phyloP scores from a whole-genome alignment of 2,888 invertebrate genomes.

The Amorpha juglandis region DNA sequence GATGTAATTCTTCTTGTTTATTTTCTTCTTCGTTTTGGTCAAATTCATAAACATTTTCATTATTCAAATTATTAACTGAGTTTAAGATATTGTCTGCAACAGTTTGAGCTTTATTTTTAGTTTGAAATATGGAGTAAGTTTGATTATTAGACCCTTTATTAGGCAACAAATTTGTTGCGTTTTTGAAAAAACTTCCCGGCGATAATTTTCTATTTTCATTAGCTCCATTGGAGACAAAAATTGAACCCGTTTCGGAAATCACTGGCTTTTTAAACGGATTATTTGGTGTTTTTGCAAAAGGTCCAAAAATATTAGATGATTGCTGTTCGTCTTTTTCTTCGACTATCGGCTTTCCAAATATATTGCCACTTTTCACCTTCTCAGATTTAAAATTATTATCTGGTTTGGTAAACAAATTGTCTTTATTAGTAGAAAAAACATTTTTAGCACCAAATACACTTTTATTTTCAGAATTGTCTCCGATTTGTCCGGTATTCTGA shows the following conservation, averaged over 20 bases:
- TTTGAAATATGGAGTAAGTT: constrained; percentile 65
- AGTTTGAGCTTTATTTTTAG: constrained; percentile 66
- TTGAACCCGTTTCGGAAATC: constrained; percentile 31
- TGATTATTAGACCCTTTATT: constrained; percentile 52
- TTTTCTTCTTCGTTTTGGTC: constrained; percentile 53
- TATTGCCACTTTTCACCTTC: constrained; percentile 45
- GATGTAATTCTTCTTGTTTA: constrained; percentile 39
- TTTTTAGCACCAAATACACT: constrained; percentile 32
- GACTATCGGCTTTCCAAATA: constrained; percentile 54
- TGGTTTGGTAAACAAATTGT: constrained; percentile 34
- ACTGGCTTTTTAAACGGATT: constrained; percentile 49
- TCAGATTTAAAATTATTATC: constrained; percentile 27
- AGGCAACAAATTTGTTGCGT: constrained; percentile 46
- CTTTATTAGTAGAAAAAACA: constrained; percentile 33
- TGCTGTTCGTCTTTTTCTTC: constrained; percentile 44
- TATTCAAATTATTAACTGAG: constrained; percentile 50
- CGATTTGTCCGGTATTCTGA: not conserved
- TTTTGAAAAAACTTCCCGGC: constrained; percentile 72
- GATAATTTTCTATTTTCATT: constrained; percentile 49
- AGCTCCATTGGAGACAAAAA: constrained; percentile 55
- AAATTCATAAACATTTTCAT: constrained; percentile 62
- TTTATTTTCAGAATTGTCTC: constrained; percentile 10
- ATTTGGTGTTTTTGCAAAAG: constrained; percentile 51
- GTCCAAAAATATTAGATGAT: constrained; percentile 60
- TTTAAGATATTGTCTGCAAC: constrained; percentile 68